A percentile compares a stretch with the other conserved stretches of the same genome.
phyloP scores from a whole-genome alignment of 2,113 vertebrate genomes.

The Chloebia gouldiae region DNA sequence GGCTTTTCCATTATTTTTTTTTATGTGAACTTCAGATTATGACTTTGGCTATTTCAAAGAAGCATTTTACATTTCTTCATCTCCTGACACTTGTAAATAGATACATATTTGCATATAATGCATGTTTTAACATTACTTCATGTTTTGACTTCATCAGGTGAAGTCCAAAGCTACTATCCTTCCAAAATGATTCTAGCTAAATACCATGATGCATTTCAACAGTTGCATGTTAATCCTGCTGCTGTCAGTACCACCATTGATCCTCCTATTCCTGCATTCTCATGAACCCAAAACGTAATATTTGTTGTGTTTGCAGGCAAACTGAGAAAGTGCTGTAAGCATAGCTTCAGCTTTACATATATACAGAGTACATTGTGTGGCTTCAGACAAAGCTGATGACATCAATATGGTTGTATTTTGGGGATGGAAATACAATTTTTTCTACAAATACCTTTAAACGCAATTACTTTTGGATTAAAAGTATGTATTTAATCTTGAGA shows the following conservation, averaged over 20 bases:
- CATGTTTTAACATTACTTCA: background rate
- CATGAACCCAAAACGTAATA: background rate
- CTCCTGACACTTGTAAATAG: background rate
- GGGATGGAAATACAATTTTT: background rate
- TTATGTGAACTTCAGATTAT: background rate
- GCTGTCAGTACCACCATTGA: background rate
- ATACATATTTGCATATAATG: background rate
- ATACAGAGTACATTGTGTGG: rapidly evolving
- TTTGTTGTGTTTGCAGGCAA: background rate
- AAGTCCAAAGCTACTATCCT: background rate
- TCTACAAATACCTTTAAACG: background rate
- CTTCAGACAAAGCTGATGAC: background rate
- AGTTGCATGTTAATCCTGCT: background rate
- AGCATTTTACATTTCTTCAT: background rate
- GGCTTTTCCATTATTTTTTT: background rate
- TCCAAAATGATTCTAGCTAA: background rate
- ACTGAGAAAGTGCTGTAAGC: background rate
- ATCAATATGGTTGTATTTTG: background rate
- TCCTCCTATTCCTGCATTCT: background rate
- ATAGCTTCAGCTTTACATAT: background rate
- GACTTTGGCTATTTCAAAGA: background rate
- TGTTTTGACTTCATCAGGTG: background rate
- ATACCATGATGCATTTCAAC: background rate
- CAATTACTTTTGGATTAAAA: background rate
- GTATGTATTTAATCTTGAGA: background rate